Conservation (phyloP, 37 sponge, comb jelly and placozoan species). For the Tethya wilhelma region DNA sequence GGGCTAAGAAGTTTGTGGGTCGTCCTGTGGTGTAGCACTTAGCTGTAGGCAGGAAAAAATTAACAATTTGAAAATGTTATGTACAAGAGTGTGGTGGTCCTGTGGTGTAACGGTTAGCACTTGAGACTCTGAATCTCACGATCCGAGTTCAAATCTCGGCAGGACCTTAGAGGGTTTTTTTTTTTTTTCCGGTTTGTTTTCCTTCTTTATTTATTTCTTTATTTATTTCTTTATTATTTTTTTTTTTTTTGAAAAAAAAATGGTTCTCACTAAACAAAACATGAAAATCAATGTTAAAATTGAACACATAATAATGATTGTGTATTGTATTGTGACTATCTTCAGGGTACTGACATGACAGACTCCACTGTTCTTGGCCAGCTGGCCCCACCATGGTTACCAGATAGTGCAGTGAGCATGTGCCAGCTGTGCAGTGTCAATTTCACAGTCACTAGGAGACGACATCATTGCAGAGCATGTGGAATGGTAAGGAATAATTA, state of each 20-base stretch:
- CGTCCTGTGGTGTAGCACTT: too few species aligned
- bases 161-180: constrained; percentile 80
- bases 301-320: too few species aligned
- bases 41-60: not conserved
- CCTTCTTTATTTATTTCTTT: not conserved
- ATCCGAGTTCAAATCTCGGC: constrained; percentile 98
- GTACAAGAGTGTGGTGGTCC: too few species aligned
- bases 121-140: constrained; percentile 98
- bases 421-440: constrained; percentile 75
- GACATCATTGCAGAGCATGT: constrained; percentile 90
- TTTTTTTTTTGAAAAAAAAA: too few species aligned
- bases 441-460: constrained; percentile 73
- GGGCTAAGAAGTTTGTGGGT: too few species aligned
- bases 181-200: constrained; percentile 24
- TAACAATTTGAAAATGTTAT: not conserved
- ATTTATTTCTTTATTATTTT: not conserved
- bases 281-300: too few species aligned
- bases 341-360: constrained; percentile 4
- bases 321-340: not conserved
- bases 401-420: constrained; percentile 85
- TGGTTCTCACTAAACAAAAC: too few species aligned
- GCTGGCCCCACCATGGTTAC: constrained; percentile 85
- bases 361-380: constrained; percentile 43
- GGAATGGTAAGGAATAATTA: constrained; percentile 61
- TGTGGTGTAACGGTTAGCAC: constrained; percentile 97